Base-by-base conservation (phyloP, 2,797 vertebrate genomes). In the Semaprochilodus insignis region DNA sequence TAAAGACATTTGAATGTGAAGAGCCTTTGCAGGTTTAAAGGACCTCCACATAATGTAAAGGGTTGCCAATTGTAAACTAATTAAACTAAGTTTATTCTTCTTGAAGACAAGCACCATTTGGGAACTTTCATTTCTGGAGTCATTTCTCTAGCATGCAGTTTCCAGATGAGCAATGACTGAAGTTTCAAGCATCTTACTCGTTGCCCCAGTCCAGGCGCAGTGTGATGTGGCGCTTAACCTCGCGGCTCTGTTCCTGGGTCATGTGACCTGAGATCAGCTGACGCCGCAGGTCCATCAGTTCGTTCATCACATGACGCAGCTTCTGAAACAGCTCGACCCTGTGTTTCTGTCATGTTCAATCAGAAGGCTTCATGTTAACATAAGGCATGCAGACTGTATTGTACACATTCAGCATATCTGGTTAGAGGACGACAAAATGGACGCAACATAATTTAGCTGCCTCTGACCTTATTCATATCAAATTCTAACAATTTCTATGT, bases 131-230 rank as follows among this genome's bases (percentile, higher is more conserved):
- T 57, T 62, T 59, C 6, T 59, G n/a, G 8, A 48, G 11, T 48
- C 11, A 13, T 10, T 48, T 44, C 10, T 13, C 8, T 48, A 48
- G 27, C n/a, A 8, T 44, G n/a, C 10, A 21, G 65, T 67, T 21
- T 51, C 36, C 16, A 34, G 27, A 27, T 71, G 78, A 21, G 16
- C 59, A 15, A 69, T 6, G 19, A 27, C 5, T 73, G 34, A 3
- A 31, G 0, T 11, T 31, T 25, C 6, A 51, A 25, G 34, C 19
- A 17, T 48, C 97, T 97, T 91, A 99, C 97, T 99, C 97, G 15
- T 99, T 99, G 91, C 97, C 97, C 97, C 97, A 99, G 76, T 99
- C 97, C 83, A 99, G 95, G 16, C 97, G 94, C 82, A 97, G 96
- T 7, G 97, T 98, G 86, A 97, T 95, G 93, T 99, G 97, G 21